Evolutionary conservation across 2,888 invertebrate genomes (phyloP).

Genomic region (Archips crataeganus): DNA sequence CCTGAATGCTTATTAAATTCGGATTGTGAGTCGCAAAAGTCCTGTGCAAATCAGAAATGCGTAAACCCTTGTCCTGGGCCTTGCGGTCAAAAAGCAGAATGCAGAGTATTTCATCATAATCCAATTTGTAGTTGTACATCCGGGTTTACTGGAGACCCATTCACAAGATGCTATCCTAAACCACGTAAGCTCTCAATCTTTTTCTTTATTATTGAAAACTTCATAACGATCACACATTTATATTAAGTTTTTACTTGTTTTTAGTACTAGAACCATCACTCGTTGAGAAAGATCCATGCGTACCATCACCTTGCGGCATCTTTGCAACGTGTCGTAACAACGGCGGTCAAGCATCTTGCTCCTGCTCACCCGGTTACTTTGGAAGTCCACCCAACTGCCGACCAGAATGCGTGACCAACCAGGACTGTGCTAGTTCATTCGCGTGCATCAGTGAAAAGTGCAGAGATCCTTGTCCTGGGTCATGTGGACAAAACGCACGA

Average conservation of each 20-base stretch:
- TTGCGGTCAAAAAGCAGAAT: slow-evolving; percentile 90
- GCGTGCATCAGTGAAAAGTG: slow-evolving; percentile 89
- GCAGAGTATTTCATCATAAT: slow-evolving; percentile 90
- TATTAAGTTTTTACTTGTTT: slow-evolving; percentile 46
- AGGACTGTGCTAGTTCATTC: slow-evolving; percentile 88
- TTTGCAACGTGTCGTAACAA: slow-evolving; percentile 86
- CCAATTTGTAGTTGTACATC: slow-evolving; percentile 89
- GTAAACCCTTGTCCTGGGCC: slow-evolving; percentile 89
- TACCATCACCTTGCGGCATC: slow-evolving; percentile 89
- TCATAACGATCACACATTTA: slow-evolving; percentile 12
- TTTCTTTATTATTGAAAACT: slow-evolving; percentile 25
- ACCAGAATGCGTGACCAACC: slow-evolving; percentile 88
- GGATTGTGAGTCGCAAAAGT: slow-evolving; percentile 87
- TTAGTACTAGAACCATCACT: slow-evolving; percentile 67
- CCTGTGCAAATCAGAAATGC: slow-evolving; percentile 90
- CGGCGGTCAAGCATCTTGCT: slow-evolving; percentile 86
- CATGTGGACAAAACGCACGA: slow-evolving; percentile 86
- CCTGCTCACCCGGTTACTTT: slow-evolving; percentile 85
- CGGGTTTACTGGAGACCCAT: slow-evolving; percentile 88
- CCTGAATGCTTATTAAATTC: slow-evolving; percentile 89
- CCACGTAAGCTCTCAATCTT: slow-evolving; percentile 65
- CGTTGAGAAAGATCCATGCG: slow-evolving; percentile 86
- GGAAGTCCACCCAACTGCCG: slow-evolving; percentile 89
- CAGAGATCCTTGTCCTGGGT: slow-evolving; percentile 89
- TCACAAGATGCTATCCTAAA: slow-evolving; percentile 87